Percentiles rank a stretch among this genome's conserved stretches.
Conservation (phyloP, 1,140 invertebrate species). For the Hyles euphorbiae region DNA sequence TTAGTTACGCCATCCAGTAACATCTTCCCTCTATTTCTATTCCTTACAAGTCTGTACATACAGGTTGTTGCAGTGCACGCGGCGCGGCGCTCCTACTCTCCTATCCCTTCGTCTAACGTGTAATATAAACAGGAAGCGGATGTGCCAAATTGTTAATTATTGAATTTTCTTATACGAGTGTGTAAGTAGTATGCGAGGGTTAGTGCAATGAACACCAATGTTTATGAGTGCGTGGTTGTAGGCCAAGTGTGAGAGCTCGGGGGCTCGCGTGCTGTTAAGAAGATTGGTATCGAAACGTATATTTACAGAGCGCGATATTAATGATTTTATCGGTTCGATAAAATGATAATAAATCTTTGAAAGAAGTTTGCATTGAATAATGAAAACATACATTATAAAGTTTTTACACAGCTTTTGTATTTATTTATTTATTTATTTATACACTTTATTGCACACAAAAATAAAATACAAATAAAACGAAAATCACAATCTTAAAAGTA, state of each 20-base stretch:
- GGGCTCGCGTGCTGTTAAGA: too few relatives aligned
- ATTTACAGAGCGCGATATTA: not conserved
- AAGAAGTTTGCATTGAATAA: not conserved
- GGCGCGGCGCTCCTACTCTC: slow-evolving; percentile 11
- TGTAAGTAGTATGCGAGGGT: not conserved
- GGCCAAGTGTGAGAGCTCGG: not conserved
- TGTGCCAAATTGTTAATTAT: slow-evolving; percentile 65
- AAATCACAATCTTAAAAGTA: too few relatives aligned
- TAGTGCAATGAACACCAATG: not conserved
- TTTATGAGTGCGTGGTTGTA: not conserved
- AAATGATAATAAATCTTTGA: not conserved
- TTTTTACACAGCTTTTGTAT: too few relatives aligned
- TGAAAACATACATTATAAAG: too few relatives aligned
- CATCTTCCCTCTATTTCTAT: too few relatives aligned
- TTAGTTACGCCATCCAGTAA: too few relatives aligned
- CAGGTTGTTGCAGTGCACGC: not conserved
- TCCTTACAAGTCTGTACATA: not conserved
- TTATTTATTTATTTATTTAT: too few relatives aligned
- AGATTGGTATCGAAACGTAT: not conserved
- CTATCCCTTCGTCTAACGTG: slow-evolving; percentile 24
- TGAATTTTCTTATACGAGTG: slow-evolving; percentile 20
- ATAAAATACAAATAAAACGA: too few relatives aligned
- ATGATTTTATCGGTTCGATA: not conserved
- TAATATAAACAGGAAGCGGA: slow-evolving; percentile 44
- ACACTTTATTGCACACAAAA: too few relatives aligned